Percentiles rank a stretch among this genome's conserved stretches.
Conservation (phyloP, 2,113 vertebrate genomes). For the Xenopus tropicalis region DNA sequence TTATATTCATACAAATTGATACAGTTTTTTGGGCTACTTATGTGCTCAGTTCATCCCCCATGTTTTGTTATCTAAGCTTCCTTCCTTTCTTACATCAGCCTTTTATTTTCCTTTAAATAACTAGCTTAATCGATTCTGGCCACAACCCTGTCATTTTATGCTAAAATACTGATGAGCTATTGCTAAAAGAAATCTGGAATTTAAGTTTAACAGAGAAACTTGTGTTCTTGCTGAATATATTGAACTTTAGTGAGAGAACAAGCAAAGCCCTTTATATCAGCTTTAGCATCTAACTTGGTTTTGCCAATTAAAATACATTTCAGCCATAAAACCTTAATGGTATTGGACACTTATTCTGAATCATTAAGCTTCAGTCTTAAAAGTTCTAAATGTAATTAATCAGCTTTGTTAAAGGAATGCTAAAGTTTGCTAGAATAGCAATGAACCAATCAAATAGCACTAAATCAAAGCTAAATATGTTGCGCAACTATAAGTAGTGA, state of each 20-base stretch:
- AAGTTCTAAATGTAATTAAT: conserved; percentile 11
- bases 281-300: not conserved
- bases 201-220: not conserved
- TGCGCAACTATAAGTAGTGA: no score
- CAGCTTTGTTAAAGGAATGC: not conserved
- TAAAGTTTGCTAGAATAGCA: not conserved
- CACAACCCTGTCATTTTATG: not conserved
- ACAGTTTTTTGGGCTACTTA: no score
- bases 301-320: conserved; percentile 1
- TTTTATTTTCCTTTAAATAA: not conserved
- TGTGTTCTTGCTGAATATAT: not conserved
- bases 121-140: not conserved
- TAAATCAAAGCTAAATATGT: no score
- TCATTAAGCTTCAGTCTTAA: conserved; percentile 6
- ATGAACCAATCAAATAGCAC: no score
- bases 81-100: not conserved
- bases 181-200: not conserved
- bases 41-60: no score
- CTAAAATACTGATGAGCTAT: not conserved
- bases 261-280: not conserved
- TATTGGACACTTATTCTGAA: conserved; percentile 12
- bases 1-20: no score
- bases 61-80: no score
- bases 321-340: not conserved
- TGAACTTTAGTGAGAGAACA: not conserved